Conservation (phyloP, 2,888 invertebrate genomes). For the Hydrotaea diabolus region DNA sequence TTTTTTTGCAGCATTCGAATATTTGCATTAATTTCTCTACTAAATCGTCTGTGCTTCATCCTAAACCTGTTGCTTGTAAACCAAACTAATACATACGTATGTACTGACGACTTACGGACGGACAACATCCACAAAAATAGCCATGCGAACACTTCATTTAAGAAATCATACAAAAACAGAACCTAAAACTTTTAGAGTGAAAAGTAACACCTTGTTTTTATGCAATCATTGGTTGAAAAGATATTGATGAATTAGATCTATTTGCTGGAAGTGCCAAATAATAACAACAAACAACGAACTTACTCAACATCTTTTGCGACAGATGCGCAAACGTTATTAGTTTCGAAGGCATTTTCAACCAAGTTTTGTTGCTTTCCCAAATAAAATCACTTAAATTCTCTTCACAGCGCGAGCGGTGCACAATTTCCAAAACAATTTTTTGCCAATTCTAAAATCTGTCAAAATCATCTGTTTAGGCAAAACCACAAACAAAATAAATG, state of each 20-base stretch:
- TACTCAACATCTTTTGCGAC: conserved; percentile 46
- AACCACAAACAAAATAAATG: too few species aligned
- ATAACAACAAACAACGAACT: conserved; percentile 17
- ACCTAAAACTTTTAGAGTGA: too few species aligned
- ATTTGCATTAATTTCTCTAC: too few species aligned
- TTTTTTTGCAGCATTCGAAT: too few species aligned
- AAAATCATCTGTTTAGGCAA: conserved; percentile 36
- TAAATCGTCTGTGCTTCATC: too few species aligned
- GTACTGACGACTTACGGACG: too few species aligned
- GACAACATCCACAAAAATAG: too few species aligned
- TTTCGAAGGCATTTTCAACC: conserved; percentile 20
- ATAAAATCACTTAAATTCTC: conserved; percentile 26
- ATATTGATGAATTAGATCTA: not conserved
- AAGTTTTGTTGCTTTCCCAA: not conserved
- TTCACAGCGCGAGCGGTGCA: not conserved
- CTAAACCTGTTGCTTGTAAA: too few species aligned
- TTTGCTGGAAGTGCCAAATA: not conserved
- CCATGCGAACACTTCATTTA: too few species aligned
- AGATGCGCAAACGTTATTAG: conserved; percentile 40
- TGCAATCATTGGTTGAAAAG: not conserved
- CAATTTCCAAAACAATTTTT: conserved; percentile 3
- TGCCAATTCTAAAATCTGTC: conserved; percentile 41
- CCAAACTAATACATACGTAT: too few species aligned
- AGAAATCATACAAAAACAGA: too few species aligned
- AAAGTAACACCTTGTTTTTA: too few species aligned